These are phyloP conservation scores for Rhabdornis inornatus DNA, from an alignment of 2,113 vertebrate genomes.

Conservation along the genomic window DNA sequence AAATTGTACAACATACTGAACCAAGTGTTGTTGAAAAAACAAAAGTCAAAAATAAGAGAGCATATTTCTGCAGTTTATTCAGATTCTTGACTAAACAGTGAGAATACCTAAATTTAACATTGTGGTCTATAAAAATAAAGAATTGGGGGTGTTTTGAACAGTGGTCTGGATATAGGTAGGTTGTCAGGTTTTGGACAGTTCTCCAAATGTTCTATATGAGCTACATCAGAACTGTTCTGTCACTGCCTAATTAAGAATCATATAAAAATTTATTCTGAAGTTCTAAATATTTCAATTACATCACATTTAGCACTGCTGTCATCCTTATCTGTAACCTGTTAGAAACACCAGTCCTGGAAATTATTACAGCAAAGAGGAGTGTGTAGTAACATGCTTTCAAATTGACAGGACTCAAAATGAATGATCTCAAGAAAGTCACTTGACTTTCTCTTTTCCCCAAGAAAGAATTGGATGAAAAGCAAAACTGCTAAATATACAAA, in stretches of 20 bases:
- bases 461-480: not conserved
- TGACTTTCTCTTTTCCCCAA: not conserved
- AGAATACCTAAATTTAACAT: not conserved
- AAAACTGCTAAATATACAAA: not conserved
- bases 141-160: not conserved
- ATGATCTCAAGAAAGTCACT: not conserved
- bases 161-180: not conserved
- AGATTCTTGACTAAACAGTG: not conserved
- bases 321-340: not conserved
- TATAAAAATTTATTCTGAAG: not conserved
- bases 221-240: not conserved
- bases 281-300: not conserved
- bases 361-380: not conserved
- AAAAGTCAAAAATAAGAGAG: not conserved
- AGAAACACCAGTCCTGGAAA: not conserved
- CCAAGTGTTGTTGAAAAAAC: not conserved
- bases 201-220: not conserved
- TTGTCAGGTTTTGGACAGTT: not conserved
- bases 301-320: not conserved
- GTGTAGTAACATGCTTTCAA: not conserved
- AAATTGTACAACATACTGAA: not conserved
- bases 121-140: not conserved
- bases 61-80: not conserved
- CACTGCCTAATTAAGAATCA: not conserved
- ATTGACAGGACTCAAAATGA: not conserved